Evolutionary conservation across 2,888 invertebrate genomes (phyloP).

Genomic region (Drosophila falleni): DNA sequence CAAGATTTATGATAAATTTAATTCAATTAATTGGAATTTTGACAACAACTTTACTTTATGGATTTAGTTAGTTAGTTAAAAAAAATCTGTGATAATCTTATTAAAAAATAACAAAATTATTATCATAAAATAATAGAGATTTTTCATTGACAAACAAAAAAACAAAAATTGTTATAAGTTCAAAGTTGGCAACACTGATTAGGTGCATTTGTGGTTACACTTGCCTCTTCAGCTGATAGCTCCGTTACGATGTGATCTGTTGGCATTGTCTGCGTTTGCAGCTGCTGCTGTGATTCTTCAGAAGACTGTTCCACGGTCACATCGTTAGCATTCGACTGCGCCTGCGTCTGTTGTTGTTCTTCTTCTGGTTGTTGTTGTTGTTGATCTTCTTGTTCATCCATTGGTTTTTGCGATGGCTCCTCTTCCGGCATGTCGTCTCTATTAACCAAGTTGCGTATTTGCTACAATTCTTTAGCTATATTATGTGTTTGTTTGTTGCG

Average conservation of each 20-base stretch:
- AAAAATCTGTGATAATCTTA: too few relatives aligned
- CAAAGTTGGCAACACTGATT: slow-evolving; percentile 1
- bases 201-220: slow-evolving; percentile 64
- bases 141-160: too few relatives aligned
- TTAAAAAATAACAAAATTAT: too few relatives aligned
- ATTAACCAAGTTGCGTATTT: slow-evolving; percentile 39
- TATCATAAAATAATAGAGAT: too few relatives aligned
- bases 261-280: slow-evolving; percentile 13
- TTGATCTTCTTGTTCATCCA: slow-evolving; percentile 66
- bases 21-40: too few relatives aligned
- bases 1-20: too few relatives aligned
- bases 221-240: slow-evolving; percentile 95
- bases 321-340: slow-evolving; percentile 19
- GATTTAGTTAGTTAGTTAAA: too few relatives aligned
- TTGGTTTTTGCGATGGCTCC: slow-evolving; percentile 65
- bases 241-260: slow-evolving; percentile 87
- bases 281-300: slow-evolving; percentile 22
- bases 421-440: slow-evolving; percentile 71
- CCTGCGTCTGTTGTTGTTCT: slow-evolving; percentile 1
- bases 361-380: slow-evolving; percentile 7
- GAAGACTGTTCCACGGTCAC: slow-evolving; percentile 27
- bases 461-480: slow-evolving; percentile 20
- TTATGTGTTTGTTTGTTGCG: slow-evolving; percentile 54
- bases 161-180: background rate
- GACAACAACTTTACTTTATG: too few relatives aligned